Evolutionary conservation across 2,797 vertebrate genomes (phyloP).

Genomic region (Ciconia nigra): DNA sequence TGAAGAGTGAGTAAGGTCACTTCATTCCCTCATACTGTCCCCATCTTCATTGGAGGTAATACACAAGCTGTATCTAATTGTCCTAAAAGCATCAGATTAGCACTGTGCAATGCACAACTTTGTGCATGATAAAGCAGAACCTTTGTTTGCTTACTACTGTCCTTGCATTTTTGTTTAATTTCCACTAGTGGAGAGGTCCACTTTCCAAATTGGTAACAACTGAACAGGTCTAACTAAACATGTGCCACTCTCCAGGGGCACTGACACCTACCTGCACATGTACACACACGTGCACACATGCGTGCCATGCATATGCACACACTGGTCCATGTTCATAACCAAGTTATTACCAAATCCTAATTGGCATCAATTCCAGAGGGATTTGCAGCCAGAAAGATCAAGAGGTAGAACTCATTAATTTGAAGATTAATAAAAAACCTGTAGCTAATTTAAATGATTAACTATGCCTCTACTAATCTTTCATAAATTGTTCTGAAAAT

Average conservation of each 20-base stretch:
- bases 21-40: background rate
- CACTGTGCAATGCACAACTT: fast-evolving
- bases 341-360: background rate
- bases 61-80: background rate
- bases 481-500: constrained; percentile 39
- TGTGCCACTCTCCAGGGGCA: background rate
- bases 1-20: background rate
- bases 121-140: background rate
- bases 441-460: constrained; percentile 34
- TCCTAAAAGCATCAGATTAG: background rate
- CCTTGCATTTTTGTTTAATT: background rate
- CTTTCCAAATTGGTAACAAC: background rate
- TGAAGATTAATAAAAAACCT: constrained; percentile 35
- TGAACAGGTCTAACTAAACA: background rate
- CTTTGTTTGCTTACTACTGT: background rate
- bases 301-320: background rate
- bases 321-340: background rate
- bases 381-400: constrained; percentile 35
- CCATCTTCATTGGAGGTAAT: background rate
- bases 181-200: background rate
- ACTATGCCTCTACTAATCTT: constrained; percentile 29
- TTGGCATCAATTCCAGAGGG: background rate
- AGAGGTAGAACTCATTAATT: constrained; percentile 39
- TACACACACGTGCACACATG: background rate
- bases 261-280: background rate